Percentiles rank a stretch among this genome's conserved stretches.
Conservation (phyloP, 2,888 invertebrate genomes). For the Torymus auratus region DNA sequence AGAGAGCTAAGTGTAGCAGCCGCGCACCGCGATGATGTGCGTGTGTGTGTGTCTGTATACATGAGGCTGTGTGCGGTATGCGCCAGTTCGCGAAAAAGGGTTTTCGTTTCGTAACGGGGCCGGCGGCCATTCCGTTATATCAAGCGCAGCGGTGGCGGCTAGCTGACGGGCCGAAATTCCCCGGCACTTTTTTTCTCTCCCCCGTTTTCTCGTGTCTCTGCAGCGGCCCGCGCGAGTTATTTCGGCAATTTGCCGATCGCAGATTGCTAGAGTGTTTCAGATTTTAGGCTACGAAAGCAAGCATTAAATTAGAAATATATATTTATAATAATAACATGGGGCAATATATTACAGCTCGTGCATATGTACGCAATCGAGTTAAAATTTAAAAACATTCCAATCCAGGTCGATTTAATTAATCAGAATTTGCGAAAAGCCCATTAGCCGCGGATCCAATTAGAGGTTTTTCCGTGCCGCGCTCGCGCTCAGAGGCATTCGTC, state of each 20-base stretch:
- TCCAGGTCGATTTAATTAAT: slow-evolving; percentile 1
- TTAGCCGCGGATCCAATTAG: slow-evolving; percentile 21
- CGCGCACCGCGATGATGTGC: neutral
- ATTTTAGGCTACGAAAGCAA: no score
- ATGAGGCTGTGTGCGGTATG: neutral
- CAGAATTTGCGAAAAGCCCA: neutral
- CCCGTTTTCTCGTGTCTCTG: no score
- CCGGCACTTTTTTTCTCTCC: no score
- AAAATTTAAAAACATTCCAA: neutral
- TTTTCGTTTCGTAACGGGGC: slow-evolving; percentile 38
- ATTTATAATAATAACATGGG: no score
- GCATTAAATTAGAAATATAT: neutral
- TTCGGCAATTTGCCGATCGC: no score
- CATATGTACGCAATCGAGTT: neutral
- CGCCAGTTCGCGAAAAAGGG: slow-evolving; percentile 23
- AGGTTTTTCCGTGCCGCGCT: neutral
- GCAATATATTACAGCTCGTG: no score
- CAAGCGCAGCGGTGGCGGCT: neutral
- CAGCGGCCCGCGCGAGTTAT: no score
- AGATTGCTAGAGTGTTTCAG: no score
- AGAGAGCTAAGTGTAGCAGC: no score
- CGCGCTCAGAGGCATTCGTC: neutral
- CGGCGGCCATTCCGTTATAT: slow-evolving; percentile 27
- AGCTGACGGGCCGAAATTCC: no score
- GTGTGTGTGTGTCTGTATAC: neutral